Evolutionary conservation across 37 sponge, comb jelly and placozoan species (phyloP).

Genomic region (Oscarella lobularis): DNA sequence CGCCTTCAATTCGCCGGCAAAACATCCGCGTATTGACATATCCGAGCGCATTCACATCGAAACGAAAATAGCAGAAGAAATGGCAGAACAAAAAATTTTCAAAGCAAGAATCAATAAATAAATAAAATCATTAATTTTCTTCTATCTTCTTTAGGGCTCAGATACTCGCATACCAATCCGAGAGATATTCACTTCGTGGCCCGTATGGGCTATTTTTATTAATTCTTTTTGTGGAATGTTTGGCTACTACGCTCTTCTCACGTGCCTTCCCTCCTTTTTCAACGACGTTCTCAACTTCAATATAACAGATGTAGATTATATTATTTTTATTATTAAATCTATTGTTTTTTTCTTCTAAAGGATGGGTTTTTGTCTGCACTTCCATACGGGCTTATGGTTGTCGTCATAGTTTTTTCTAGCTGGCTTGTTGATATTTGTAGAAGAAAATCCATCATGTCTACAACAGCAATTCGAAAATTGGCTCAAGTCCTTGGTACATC

Average conservation of each 20-base stretch:
- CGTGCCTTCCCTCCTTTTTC: constrained; percentile 70
- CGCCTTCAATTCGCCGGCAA: constrained; percentile 43
- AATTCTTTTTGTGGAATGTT: constrained; percentile 69
- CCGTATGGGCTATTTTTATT: constrained; percentile 70
- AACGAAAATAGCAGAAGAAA: background rate
- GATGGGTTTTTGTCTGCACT: constrained; percentile 24
- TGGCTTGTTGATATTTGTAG: constrained; percentile 21
- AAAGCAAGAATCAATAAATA: too few relatives aligned
- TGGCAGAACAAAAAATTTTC: background rate
- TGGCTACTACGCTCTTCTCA: constrained; percentile 78
- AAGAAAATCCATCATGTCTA: background rate
- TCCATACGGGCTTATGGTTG: constrained; percentile 12
- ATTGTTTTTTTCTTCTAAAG: too few relatives aligned
- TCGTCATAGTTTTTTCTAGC: constrained; percentile 3
- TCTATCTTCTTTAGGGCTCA: too few relatives aligned
- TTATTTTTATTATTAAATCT: too few relatives aligned
- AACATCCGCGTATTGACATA: constrained; percentile 53
- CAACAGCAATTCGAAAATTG: constrained; percentile 10
- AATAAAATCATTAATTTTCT: too few relatives aligned
- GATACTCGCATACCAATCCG: too few relatives aligned
- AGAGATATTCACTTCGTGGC: constrained; percentile 44
- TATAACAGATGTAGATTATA: too few relatives aligned
- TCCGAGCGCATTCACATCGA: constrained; percentile 68
- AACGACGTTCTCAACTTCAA: constrained; percentile 34
- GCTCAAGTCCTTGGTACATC: constrained; percentile 9